Evolutionary conservation across 2,888 invertebrate genomes (phyloP).

Genomic region (Augiades crinisus): DNA sequence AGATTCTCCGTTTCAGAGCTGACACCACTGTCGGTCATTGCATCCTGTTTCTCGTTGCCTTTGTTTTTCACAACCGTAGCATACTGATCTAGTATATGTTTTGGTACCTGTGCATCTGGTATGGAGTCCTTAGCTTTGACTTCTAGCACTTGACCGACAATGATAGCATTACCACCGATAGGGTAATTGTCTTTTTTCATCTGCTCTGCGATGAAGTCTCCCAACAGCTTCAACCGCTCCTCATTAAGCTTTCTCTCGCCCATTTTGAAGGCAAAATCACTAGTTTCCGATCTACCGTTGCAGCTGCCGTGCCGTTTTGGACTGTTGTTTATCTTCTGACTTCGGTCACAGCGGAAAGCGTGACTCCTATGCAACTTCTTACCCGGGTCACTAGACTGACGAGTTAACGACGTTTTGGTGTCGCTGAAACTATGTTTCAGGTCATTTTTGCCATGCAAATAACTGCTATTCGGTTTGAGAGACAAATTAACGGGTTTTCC

Average conservation of each 20-base stretch:
- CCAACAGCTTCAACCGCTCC: slow-evolving; percentile 61
- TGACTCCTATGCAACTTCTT: slow-evolving; percentile 82
- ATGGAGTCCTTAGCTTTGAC: slow-evolving; percentile 45
- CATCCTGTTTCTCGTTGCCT: slow-evolving; percentile 57
- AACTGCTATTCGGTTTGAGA: slow-evolving; percentile 60
- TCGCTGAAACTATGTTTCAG: slow-evolving; percentile 53
- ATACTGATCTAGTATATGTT: slow-evolving; percentile 72
- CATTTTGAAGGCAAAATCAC: slow-evolving; percentile 59
- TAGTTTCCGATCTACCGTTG: slow-evolving; percentile 63
- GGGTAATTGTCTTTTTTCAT: slow-evolving; percentile 70
- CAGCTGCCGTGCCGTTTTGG: slow-evolving; percentile 66
- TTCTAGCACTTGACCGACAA: slow-evolving; percentile 40
- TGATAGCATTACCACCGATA: slow-evolving; percentile 23
- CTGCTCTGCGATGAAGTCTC: slow-evolving; percentile 66
- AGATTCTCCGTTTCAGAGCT: slow-evolving; percentile 75
- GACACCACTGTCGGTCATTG: slow-evolving; percentile 74
- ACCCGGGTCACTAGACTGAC: slow-evolving; percentile 75
- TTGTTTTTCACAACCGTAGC: slow-evolving; percentile 67
- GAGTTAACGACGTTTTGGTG: slow-evolving; percentile 54
- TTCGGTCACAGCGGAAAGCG: slow-evolving; percentile 80
- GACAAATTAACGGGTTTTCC: slow-evolving; percentile 29
- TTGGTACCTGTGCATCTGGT: slow-evolving; percentile 65
- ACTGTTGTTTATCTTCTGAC: slow-evolving; percentile 53
- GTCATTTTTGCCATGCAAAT: slow-evolving; percentile 61
- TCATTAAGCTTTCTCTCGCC: slow-evolving; percentile 62